These are phyloP conservation scores for Passerina amoena DNA, from an alignment of 2,113 vertebrate genomes.

Conservation along the genomic window DNA sequence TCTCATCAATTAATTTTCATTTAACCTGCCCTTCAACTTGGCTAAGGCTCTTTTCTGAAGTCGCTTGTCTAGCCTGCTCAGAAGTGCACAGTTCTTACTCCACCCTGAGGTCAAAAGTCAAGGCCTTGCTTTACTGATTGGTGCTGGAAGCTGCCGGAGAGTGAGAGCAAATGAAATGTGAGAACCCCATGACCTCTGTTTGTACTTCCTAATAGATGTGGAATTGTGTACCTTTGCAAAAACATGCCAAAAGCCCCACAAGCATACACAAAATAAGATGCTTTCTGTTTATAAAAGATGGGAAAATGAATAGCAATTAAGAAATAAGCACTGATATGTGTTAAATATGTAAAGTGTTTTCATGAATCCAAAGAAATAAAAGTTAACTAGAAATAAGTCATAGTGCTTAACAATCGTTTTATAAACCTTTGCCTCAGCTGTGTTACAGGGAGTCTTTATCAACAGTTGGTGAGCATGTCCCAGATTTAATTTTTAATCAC, in stretches of 20 bases:
- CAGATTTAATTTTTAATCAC: not conserved
- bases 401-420: not conserved
- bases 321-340: not conserved
- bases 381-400: not conserved
- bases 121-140: not conserved
- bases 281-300: not conserved
- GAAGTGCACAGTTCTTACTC: not conserved
- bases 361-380: not conserved
- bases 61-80: not conserved
- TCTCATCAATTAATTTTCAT: conserved; percentile 24
- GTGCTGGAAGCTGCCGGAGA: not conserved
- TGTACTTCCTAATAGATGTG: not conserved
- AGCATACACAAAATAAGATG: not conserved
- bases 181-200: not conserved
- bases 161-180: not conserved
- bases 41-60: conserved; percentile 35
- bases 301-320: not conserved
- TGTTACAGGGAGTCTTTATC: not conserved
- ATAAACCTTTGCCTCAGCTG: not conserved
- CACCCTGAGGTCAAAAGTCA: not conserved
- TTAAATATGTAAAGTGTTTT: not conserved
- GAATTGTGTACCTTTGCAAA: not conserved
- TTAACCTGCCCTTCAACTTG: conserved; percentile 57
- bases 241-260: not conserved
- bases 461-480: not conserved